Evolutionary conservation across 1,140 invertebrate genomes (phyloP), one percentile per base, ranked within the genome.

Genomic region (Oedothorax gibbosus): DNA sequence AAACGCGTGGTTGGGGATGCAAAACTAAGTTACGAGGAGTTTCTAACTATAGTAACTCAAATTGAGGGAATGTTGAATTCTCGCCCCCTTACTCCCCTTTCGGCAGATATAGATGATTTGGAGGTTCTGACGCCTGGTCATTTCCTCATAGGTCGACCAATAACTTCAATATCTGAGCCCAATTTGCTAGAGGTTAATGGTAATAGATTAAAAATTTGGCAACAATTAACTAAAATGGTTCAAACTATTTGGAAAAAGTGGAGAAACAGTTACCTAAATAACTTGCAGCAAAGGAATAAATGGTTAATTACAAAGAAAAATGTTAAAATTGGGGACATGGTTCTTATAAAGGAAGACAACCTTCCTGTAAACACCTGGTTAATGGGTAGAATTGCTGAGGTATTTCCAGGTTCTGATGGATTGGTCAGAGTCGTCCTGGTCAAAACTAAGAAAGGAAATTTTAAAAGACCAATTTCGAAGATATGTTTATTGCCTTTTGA

Each of bases 1-100:
- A 88, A 35, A 82, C 86, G 15, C 53, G 57, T 60, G 18, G 50
- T 87, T 0, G 87, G 87, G 2, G 15, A 54, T 15, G 18, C 18
- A 50, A 57, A 69, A 12, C 50, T 88, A 56, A 87, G 54, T 2
- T 88, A 86, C 50, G 89, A 90, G 85, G 80, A 87, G 65, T 85
- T 89, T 4, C 35, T 86, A 15, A 89, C 88, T 1, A 66, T 89
- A 10, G 69, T 89, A 50, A 69, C 64, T 57, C 85, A 88, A 85
- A 87, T 90, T 15, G 89, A 90, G 87, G 89, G 88, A 0, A 86
- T 84, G 54, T 68, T 90, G 18, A 90, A 90, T 85, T 87, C 86
- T 14, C 76, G 87, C 10, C 88, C 88, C 5, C 49, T 90, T 2
- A 86, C 60, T 15, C 86, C 88, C 9, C 80, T 89, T 15, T 88